Percentiles rank a stretch among this genome's conserved stretches.
Conservation (phyloP, 2,888 invertebrate species). For the Rotaria macrura region DNA sequence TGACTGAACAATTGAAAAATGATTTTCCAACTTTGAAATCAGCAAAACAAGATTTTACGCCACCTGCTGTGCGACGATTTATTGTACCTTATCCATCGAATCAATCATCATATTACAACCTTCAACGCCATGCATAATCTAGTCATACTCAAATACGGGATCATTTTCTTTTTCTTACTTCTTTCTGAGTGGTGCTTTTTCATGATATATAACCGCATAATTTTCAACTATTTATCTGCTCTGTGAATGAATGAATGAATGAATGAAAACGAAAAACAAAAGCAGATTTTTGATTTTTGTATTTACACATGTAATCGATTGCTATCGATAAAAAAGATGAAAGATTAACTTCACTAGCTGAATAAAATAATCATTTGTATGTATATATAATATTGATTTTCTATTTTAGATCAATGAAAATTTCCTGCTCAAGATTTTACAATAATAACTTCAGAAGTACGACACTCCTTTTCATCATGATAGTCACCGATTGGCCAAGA, state of each 20-base stretch:
- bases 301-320: too few species aligned
- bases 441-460: too few species aligned
- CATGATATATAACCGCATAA: background rate
- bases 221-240: background rate
- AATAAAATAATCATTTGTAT: too few species aligned
- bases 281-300: too few species aligned
- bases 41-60: background rate
- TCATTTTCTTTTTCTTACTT: background rate
- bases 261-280: background rate
- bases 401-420: too few species aligned
- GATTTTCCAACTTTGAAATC: background rate
- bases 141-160: background rate
- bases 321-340: too few species aligned
- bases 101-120: background rate
- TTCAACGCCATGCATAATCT: background rate
- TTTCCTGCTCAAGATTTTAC: too few species aligned
- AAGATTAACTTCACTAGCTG: too few species aligned
- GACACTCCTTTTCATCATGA: too few species aligned
- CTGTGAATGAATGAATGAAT: background rate
- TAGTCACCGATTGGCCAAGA: too few species aligned
- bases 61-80: background rate
- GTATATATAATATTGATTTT: too few species aligned
- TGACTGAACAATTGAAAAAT: background rate
- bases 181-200: background rate
- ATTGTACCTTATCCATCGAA: background rate